A percentile compares a stretch with the other conserved stretches of the same genome.
phyloP scores from a whole-genome alignment of 2,888 invertebrate species.

The Phortica okadai region DNA sequence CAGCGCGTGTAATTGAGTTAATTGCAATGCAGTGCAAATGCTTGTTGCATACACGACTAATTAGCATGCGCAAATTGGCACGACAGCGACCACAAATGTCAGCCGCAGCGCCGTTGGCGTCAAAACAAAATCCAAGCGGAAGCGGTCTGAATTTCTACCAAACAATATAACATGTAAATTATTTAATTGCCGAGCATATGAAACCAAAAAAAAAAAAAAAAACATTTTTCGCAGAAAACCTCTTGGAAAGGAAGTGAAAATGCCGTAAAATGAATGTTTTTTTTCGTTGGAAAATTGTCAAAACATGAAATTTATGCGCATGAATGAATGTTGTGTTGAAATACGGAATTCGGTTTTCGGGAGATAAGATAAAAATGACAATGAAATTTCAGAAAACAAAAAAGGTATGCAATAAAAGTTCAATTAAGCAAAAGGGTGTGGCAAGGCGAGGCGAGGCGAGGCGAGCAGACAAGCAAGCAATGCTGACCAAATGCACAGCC shows the following conservation, averaged over 20 bases:
- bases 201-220: background rate
- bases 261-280: background rate
- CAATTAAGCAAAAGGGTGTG: background rate
- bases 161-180: background rate
- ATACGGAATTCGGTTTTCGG: background rate
- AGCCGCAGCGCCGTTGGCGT: background rate
- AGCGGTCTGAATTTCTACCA: background rate
- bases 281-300: background rate
- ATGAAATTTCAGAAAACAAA: no score
- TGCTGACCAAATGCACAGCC: no score
- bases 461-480: no score
- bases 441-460: background rate
- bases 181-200: background rate
- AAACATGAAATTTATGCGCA: background rate
- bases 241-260: background rate
- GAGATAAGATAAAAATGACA: background rate
- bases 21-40: background rate
- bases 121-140: background rate
- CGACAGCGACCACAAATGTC: background rate
- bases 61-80: background rate
- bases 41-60: background rate
- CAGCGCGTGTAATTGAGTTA: background rate
- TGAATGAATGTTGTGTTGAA: background rate
- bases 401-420: no score
- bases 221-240: background rate